A percentile compares a stretch with the other conserved stretches of the same genome.
These are phyloP conservation scores for Nyctibius bracteatus DNA, from an alignment of 2,113 vertebrate genomes.

Conservation along the genomic window DNA sequence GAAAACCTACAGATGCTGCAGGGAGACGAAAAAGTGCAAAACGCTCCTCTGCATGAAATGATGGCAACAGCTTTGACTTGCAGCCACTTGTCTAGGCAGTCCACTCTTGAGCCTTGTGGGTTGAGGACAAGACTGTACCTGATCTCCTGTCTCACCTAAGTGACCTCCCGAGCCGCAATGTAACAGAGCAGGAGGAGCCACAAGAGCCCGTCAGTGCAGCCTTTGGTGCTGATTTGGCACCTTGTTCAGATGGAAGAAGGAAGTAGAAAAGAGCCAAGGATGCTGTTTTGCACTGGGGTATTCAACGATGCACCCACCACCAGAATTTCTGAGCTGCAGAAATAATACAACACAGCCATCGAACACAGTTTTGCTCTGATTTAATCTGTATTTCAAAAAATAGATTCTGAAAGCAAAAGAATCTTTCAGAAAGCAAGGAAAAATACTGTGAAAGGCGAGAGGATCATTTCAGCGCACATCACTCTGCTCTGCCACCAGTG, in stretches of 20 bases:
- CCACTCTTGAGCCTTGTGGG: background rate
- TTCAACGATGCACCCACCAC: accelerated
- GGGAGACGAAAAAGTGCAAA: background rate
- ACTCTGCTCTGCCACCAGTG: background rate
- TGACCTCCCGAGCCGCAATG: no score
- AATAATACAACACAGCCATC: background rate
- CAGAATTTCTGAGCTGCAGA: background rate
- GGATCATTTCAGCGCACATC: background rate
- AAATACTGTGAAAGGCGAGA: background rate
- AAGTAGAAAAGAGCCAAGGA: background rate
- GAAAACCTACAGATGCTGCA: background rate
- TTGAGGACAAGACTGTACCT: background rate
- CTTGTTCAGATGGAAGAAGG: background rate
- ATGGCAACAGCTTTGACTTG: background rate
- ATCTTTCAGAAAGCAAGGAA: background rate
- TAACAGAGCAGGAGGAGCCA: background rate
- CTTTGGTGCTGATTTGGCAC: background rate
- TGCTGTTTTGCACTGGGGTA: background rate
- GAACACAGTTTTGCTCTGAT: background rate
- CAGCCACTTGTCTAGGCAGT: background rate
- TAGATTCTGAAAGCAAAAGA: background rate
- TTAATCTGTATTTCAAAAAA: background rate
- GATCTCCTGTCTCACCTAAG: background rate
- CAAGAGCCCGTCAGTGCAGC: background rate
- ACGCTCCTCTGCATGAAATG: background rate